Evolutionary conservation across 1,140 invertebrate genomes (phyloP).

Genomic region (Tetranychus urticae): DNA sequence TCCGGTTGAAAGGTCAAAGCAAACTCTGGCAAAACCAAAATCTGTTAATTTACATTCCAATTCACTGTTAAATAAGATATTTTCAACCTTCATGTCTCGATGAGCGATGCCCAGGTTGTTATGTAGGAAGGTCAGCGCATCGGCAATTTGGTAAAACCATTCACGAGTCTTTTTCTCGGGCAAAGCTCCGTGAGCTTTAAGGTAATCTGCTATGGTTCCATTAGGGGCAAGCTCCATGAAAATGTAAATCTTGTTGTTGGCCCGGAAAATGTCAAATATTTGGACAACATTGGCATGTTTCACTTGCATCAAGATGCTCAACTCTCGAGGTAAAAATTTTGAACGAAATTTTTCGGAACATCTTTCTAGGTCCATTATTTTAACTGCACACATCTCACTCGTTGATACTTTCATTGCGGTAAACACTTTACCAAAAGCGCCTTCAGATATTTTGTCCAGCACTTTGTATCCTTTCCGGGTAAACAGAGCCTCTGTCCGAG

Average conservation of each 20-base stretch:
- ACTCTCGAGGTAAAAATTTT: conserved; percentile 9
- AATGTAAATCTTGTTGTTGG: conserved; percentile 7
- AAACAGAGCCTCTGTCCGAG: conserved; percentile 7
- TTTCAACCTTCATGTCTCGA: conserved; percentile 10
- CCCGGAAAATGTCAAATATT: conserved; percentile 9
- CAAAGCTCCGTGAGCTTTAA: conserved; percentile 2
- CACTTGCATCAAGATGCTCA: conserved; percentile 4
- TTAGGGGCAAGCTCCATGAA: conserved; percentile 10
- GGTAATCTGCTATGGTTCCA: conserved; percentile 5
- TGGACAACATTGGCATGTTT: conserved; percentile 6
- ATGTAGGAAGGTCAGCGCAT: conserved; percentile 6
- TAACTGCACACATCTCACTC: conserved; percentile 2
- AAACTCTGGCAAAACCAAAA: conserved; percentile 8
- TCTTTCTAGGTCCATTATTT: conserved; percentile 6
- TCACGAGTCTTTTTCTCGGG: neutral
- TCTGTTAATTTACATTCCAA: conserved; percentile 6
- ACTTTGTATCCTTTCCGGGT: conserved; percentile 6
- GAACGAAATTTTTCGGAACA: conserved; percentile 6
- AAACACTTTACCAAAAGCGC: conserved; percentile 9
- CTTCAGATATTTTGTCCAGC: conserved; percentile 1
- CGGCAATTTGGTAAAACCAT: conserved; percentile 6
- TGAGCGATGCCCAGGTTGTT: conserved; percentile 7
- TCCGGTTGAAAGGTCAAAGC: neutral
- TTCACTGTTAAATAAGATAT: conserved; percentile 5
- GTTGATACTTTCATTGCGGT: neutral